phyloP scores from a whole-genome alignment of 2,797 vertebrate species.

The Phrynocephalus forsythii region DNA sequence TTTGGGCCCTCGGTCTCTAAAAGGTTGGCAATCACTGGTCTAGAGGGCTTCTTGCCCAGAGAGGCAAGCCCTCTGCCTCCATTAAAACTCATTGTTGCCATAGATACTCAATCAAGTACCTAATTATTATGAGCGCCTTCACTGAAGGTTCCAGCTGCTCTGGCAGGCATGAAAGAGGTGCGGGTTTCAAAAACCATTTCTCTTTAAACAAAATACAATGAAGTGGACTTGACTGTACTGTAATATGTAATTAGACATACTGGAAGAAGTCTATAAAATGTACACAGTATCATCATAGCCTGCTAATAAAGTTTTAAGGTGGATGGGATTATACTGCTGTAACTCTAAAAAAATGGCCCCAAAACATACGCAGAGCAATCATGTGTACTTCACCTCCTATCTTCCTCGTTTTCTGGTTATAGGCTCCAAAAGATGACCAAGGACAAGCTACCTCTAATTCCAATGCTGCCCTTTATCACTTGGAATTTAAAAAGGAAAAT shows the following conservation, averaged over 20 bases:
- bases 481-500: neutral
- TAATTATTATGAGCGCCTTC: neutral
- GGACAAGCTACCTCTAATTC: neutral
- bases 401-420: constrained; percentile 36
- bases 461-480: accelerated
- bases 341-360: constrained; percentile 32
- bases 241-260: constrained; percentile 16
- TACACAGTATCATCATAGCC: constrained; percentile 51
- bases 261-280: neutral
- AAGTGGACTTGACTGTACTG: neutral
- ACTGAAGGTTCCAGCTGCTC: constrained; percentile 16
- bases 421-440: constrained; percentile 18
- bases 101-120: neutral
- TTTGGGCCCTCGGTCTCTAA: too few species aligned
- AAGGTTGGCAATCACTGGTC: neutral
- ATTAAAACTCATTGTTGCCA: constrained; percentile 19
- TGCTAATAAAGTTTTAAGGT: constrained; percentile 63
- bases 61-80: constrained; percentile 4
- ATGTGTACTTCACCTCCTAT: constrained; percentile 42
- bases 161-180: neutral
- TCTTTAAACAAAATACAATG: neutral
- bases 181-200: neutral
- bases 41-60: constrained; percentile 5
- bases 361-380: constrained; percentile 63
- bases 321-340: constrained; percentile 58